Evolutionary conservation across 2,888 invertebrate species (phyloP).

Genomic region (Meliscaeva auricollis): DNA sequence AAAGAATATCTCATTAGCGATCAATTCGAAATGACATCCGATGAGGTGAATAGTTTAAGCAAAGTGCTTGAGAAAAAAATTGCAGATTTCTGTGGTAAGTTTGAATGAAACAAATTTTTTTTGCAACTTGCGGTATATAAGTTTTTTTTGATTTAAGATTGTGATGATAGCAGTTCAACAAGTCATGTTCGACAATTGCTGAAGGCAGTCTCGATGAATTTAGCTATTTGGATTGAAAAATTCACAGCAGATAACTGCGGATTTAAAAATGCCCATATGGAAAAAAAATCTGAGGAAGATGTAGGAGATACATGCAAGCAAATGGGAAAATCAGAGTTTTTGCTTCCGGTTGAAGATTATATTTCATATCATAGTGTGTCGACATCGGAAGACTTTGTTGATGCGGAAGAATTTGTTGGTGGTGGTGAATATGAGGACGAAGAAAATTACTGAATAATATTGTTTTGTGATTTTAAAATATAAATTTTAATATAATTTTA

Average conservation of each 20-base stretch:
- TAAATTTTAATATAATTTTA: neutral
- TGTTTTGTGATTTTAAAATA: neutral
- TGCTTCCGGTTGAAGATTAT: conserved; percentile 81
- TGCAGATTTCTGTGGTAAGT: conserved; percentile 80
- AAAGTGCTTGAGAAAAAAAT: conserved; percentile 80
- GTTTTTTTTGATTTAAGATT: conserved; percentile 77
- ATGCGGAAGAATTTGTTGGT: conserved; percentile 73
- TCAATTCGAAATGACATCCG: conserved; percentile 79
- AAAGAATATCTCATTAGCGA: conserved; percentile 81
- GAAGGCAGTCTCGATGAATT: conserved; percentile 80
- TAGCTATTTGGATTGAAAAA: conserved; percentile 83
- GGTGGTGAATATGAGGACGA: conserved; percentile 55
- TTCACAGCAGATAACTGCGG: conserved; percentile 82
- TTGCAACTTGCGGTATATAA: neutral
- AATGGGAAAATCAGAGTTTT: conserved; percentile 76
- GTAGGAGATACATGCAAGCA: neutral
- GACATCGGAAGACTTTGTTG: conserved; percentile 59
- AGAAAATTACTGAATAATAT: neutral
- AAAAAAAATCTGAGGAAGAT: conserved; percentile 4
- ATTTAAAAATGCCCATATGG: conserved; percentile 78
- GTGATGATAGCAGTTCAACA: conserved; percentile 79
- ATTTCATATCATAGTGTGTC: conserved; percentile 77
- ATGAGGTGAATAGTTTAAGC: conserved; percentile 79
- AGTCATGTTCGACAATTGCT: conserved; percentile 80
- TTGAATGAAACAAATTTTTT: too few species aligned